Evolutionary conservation across 2,113 vertebrate species (phyloP).

Genomic region (Diadophis punctatus): DNA sequence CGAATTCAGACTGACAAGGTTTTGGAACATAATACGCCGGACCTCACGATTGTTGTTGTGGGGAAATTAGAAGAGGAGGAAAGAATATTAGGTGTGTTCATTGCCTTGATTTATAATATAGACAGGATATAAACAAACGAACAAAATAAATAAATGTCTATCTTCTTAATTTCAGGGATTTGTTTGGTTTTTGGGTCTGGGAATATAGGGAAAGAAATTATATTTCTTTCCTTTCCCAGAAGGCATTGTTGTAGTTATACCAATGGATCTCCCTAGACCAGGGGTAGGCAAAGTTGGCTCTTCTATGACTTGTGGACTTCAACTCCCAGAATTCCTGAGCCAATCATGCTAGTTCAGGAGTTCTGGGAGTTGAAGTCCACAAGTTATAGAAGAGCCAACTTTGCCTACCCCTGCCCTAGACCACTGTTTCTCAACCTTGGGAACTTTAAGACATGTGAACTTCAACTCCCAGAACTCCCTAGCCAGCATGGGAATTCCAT

Average conservation of each 20-base stretch:
- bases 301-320: no score
- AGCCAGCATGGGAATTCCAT: no score
- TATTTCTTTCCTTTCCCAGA: not conserved
- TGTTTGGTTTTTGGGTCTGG: not conserved
- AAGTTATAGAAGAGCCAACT: no score
- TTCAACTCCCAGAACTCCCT: no score
- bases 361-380: no score
- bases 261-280: not conserved
- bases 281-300: no score
- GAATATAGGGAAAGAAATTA: not conserved
- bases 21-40: no score
- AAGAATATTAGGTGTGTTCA: not conserved
- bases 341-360: no score
- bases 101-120: not conserved
- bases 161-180: not conserved
- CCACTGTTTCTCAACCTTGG: not conserved
- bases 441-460: not conserved
- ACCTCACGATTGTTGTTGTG: no score
- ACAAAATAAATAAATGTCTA: not conserved
- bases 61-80: not conserved
- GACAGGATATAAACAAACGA: not conserved
- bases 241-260: not conserved
- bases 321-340: no score
- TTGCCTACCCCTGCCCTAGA: no score
- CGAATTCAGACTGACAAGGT: no score